Conservation (phyloP, 2,797 vertebrate species). For the Enteromius trimaculatus region DNA sequence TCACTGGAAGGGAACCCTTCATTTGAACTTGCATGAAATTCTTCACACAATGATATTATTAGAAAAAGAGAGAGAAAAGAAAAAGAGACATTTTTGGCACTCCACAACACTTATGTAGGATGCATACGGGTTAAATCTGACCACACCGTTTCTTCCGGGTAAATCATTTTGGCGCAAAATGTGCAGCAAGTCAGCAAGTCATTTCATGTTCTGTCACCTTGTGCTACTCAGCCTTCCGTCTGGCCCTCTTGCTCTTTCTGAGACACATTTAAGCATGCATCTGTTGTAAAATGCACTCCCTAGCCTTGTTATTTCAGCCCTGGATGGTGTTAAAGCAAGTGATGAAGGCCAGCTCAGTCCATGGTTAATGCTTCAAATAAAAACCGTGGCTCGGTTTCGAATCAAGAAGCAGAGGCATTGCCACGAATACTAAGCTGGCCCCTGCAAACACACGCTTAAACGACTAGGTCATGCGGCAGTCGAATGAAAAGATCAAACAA, state of each 20-base stretch:
- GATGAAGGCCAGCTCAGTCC: conserved; percentile 33
- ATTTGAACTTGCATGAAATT: conserved; percentile 46
- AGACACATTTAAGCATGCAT: conserved; percentile 44
- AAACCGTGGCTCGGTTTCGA: background rate
- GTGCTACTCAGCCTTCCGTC: conserved; percentile 37
- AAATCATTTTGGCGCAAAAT: conserved; percentile 41
- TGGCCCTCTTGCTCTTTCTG: conserved; percentile 17
- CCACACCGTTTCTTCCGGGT: conserved; percentile 38
- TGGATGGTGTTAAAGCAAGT: conserved; percentile 32
- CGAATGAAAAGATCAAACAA: conserved; percentile 56
- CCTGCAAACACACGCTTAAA: conserved; percentile 47
- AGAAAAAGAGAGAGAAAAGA: conserved; percentile 30
- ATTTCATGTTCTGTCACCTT: conserved; percentile 38
- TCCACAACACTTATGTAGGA: conserved; percentile 27
- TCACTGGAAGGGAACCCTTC: conserved; percentile 39
- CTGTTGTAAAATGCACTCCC: conserved; percentile 28
- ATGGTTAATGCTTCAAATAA: conserved; percentile 29
- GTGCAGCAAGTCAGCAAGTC: background rate
- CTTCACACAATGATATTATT: conserved; percentile 60
- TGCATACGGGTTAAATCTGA: conserved; percentile 24
- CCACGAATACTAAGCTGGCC: conserved; percentile 33
- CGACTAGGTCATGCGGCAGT: conserved; percentile 39
- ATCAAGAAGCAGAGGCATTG: conserved; percentile 11
- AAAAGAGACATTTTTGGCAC: background rate
- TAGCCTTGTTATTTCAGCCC: conserved; percentile 33